Evolutionary conservation across 2,113 vertebrate species (phyloP), one percentile per base, ranked within the genome.

Genomic region (Alexandromys fortis): DNA sequence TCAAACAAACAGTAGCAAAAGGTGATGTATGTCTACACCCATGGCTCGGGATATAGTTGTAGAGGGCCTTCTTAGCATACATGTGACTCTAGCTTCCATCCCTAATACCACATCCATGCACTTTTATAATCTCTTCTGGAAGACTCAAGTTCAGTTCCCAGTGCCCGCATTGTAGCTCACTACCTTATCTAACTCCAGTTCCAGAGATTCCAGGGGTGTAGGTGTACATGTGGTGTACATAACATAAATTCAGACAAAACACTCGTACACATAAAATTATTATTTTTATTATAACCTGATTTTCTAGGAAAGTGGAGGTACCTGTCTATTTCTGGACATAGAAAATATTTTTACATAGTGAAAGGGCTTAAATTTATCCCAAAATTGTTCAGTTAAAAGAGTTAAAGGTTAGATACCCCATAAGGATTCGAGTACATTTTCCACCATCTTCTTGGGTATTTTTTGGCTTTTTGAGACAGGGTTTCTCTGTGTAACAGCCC

Each of bases 251-350:
- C 22, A 24, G n/a, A 24, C 52, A 83, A 83, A 63, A 47, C 42
- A 68, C 63, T 24, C 0, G 3, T 45, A 65, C 42, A 86, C 17
- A 47, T 33, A 65, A 45, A 63, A 63, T 22, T 8, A 35, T 6
- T 35, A 14, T 78, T 47, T 78, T 38, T 49, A 83, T 28, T 83
- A 38, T 5, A 45, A 30, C 61, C 33, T 93, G 49, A 83, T 87
- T 91, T 92, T 83, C 42, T 47, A 89, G 17, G 82, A 89, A 61
- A 82, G 12, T 68, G 5, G 76, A 76, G 22, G 55, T 76, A 82
- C 10, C 82, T 95, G 70, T 63, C 47, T 67, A 65, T 95, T 96
- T 95, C 82, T 22, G 58, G 92, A 94, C 94, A 67, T 61, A 94
- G 86, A 38, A 85, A 65, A 6, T 91, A 65, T 83, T 83, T 92